A percentile compares a stretch with the other conserved stretches of the same genome.
phyloP scores from a whole-genome alignment of 2,797 vertebrate genomes.

The Eidolon dupreanum region DNA sequence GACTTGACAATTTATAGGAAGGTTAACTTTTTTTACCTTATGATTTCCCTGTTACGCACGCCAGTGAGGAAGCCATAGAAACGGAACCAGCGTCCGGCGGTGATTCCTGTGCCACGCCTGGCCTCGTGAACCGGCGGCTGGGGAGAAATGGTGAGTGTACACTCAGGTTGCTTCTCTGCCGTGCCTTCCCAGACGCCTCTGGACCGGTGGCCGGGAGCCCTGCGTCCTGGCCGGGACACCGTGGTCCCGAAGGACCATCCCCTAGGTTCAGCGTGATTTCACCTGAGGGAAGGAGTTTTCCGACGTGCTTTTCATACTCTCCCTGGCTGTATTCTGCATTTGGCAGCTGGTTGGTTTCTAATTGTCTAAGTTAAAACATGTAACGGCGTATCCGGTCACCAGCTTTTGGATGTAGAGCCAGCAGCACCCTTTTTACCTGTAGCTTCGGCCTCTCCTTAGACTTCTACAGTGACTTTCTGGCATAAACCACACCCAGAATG shows the following conservation, averaged over 20 bases:
- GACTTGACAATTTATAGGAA: neutral
- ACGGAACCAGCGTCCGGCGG: neutral
- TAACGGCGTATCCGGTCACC: neutral
- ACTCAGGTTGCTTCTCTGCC: neutral
- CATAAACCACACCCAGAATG: neutral
- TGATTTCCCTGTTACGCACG: slow-evolving; percentile 20
- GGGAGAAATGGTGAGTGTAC: slow-evolving; percentile 62
- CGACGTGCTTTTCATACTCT: neutral
- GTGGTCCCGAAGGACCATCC: too few relatives aligned
- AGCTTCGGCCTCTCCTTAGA: neutral
- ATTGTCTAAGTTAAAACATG: neutral
- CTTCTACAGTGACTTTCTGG: neutral
- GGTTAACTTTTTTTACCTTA: slow-evolving; percentile 30
- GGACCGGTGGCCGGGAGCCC: too few relatives aligned
- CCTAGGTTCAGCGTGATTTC: neutral
- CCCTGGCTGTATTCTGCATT: neutral
- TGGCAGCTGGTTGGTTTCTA: neutral
- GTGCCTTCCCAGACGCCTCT: neutral
- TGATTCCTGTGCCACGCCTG: slow-evolving; percentile 36
- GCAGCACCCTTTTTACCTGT: neutral
- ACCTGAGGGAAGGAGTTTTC: neutral
- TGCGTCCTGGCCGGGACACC: too few relatives aligned
- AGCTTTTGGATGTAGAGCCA: neutral
- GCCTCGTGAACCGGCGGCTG: neutral
- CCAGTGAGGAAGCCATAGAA: neutral